These are phyloP conservation scores for Micromussa lordhowensis DNA, from an alignment of 92 coral and sea anemone species.

Conservation along the genomic window DNA sequence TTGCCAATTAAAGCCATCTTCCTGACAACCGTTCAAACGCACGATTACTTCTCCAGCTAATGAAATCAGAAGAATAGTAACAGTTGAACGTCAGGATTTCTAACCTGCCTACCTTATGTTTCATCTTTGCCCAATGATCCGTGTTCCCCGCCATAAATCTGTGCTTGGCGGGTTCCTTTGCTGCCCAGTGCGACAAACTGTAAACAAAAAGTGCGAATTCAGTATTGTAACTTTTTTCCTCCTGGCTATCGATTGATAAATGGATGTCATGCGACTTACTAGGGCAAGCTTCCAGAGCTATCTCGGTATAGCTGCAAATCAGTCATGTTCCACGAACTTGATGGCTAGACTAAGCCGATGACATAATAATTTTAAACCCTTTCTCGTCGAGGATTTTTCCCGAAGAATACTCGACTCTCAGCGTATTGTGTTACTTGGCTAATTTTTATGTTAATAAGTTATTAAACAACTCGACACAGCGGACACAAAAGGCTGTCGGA, in stretches of 20 bases:
- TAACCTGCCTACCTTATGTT: constrained; percentile 77
- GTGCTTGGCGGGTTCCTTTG: constrained; percentile 87
- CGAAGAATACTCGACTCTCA: constrained; percentile 14
- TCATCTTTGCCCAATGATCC: constrained; percentile 98
- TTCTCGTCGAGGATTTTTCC: constrained; percentile 3
- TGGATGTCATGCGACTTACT: constrained; percentile 54
- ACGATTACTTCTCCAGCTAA: not conserved
- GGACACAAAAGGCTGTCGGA: not conserved
- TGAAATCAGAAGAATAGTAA: not conserved
- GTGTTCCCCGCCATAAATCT: constrained; percentile 77
- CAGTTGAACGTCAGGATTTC: not conserved
- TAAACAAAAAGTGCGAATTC: constrained; percentile 31
- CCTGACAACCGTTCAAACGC: constrained; percentile 5
- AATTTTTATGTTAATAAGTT: constrained; percentile 32
- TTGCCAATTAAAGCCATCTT: not conserved
- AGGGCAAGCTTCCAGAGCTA: constrained; percentile 74
- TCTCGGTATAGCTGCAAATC: constrained; percentile 82
- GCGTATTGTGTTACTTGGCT: constrained; percentile 41
- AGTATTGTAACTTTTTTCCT: not conserved
- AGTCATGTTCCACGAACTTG: constrained; percentile 59
- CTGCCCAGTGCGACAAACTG: constrained; percentile 96
- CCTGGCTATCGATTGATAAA: not conserved
- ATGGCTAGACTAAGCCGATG: constrained; percentile 10
- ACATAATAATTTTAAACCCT: constrained; percentile 25
- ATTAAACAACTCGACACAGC: not conserved